A percentile compares a stretch with the other conserved stretches of the same genome.
phyloP scores from a whole-genome alignment of 2,888 invertebrate genomes.

The Drosophila peninsularis region DNA sequence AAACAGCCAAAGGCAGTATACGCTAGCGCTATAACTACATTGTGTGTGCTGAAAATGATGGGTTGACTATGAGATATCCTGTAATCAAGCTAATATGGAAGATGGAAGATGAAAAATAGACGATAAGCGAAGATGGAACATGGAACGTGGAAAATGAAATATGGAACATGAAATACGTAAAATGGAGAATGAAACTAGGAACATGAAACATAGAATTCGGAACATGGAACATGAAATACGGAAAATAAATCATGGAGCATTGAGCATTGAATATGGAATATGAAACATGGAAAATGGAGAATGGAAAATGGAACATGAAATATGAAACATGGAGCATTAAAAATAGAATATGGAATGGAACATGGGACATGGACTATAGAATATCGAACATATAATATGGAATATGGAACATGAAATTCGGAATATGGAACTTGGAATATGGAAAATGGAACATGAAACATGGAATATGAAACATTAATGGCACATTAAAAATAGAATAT shows the following conservation, averaged over 20 bases:
- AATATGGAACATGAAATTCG: not conserved
- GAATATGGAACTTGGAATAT: too few relatives aligned
- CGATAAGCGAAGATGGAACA: not conserved
- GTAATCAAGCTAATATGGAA: not conserved
- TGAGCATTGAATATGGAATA: too few relatives aligned
- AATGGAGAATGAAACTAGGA: not conserved
- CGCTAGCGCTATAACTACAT: not conserved
- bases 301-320: too few relatives aligned
- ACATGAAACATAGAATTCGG: not conserved
- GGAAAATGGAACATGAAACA: too few relatives aligned
- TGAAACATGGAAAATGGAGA: too few relatives aligned
- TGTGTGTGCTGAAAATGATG: not conserved
- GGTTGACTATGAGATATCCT: not conserved
- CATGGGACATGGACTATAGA: too few relatives aligned
- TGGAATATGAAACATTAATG: too few relatives aligned
- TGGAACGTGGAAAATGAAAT: not conserved
- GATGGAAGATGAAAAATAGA: not conserved
- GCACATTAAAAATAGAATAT: too few relatives aligned
- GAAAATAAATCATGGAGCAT: too few relatives aligned
- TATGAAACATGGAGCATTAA: too few relatives aligned
- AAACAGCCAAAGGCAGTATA: constrained; percentile 1
- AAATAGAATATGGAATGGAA: too few relatives aligned
- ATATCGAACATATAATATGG: too few relatives aligned
- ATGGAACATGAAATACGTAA: not conserved
- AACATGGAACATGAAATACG: not conserved